Evolutionary conservation across 2,113 vertebrate genomes (phyloP), one percentile per base, ranked within the genome.

Genomic region (Narcine bancroftii): DNA sequence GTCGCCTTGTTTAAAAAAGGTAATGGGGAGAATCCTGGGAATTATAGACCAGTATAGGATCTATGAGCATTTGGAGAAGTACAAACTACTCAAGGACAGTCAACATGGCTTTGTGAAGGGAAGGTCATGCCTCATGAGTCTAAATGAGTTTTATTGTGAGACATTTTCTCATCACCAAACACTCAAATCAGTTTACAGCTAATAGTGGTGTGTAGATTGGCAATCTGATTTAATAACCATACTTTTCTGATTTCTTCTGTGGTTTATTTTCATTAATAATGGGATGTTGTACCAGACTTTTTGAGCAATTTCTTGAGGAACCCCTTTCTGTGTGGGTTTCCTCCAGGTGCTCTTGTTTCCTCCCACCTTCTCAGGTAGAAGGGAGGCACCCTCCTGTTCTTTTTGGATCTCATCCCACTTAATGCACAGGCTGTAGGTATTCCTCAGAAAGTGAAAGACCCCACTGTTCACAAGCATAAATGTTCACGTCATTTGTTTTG

Each of bases 101-200:
- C n/a, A n/a, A n/a, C n/a, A n/a, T n/a, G n/a, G n/a, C n/a, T n/a
- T n/a, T n/a, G n/a, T n/a, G n/a, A n/a, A n/a, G n/a, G n/a, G n/a
- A n/a, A n/a, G n/a, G n/a, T n/a, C n/a, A n/a, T n/a, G n/a, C n/a
- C n/a, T n/a, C n/a, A n/a, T n/a, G n/a, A n/a, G n/a, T n/a, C n/a
- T n/a, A n/a, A n/a, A n/a, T n/a, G n/a, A n/a, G n/a, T n/a, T n/a
- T n/a, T n/a, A n/a, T n/a, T n/a, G n/a, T n/a, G n/a, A n/a, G n/a
- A n/a, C n/a, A n/a, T 96, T 95, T 95, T 96, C 94, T 95, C 95
- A 95, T 95, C 95, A 96, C 94, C 93, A 93, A 94, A 93, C 94
- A 94, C 95, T 96, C 93, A 93, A 93, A 94, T 94, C 95, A 94
- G 95, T 93, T 96, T 95, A 96, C 95, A 95, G 95, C 93, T 93